These are phyloP conservation scores for Semnornis frantzii DNA, from an alignment of 2,113 vertebrate genomes.

Conservation along the genomic window DNA sequence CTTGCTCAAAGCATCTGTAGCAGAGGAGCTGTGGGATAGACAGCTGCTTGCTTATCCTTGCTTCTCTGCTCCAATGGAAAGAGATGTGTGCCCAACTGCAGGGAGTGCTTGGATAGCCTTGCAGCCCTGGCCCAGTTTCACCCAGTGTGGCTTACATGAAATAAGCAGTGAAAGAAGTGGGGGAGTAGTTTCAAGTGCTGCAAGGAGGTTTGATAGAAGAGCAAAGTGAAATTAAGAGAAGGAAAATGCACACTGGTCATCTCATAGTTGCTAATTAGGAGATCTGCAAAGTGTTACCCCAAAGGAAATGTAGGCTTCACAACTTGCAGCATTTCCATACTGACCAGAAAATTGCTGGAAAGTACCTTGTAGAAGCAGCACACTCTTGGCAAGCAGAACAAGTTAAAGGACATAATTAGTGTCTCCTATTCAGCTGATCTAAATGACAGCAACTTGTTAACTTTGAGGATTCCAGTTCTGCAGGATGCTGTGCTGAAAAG, in stretches of 20 bases:
- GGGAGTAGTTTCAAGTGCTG: background rate
- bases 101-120: background rate
- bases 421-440: background rate
- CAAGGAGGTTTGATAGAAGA: background rate
- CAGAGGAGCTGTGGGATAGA: background rate
- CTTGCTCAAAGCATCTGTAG: background rate
- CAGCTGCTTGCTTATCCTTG: background rate
- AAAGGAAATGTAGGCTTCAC: background rate
- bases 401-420: background rate
- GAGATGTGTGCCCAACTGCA: rapidly evolving
- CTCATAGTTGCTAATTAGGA: background rate
- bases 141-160: background rate
- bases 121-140: background rate
- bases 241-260: background rate
- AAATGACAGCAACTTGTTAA: background rate
- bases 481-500: background rate
- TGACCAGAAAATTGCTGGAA: constrained; percentile 10
- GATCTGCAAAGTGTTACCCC: background rate
- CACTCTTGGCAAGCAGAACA: background rate
- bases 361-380: background rate
- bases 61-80: rapidly evolving
- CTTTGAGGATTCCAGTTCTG: background rate
- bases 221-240: background rate
- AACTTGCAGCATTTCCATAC: background rate
- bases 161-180: background rate